Percentiles rank a stretch among this genome's conserved stretches.
These are phyloP conservation scores for Psilanteris sp. DNA, from an alignment of 1,140 invertebrate genomes.

Conservation along the genomic window DNA sequence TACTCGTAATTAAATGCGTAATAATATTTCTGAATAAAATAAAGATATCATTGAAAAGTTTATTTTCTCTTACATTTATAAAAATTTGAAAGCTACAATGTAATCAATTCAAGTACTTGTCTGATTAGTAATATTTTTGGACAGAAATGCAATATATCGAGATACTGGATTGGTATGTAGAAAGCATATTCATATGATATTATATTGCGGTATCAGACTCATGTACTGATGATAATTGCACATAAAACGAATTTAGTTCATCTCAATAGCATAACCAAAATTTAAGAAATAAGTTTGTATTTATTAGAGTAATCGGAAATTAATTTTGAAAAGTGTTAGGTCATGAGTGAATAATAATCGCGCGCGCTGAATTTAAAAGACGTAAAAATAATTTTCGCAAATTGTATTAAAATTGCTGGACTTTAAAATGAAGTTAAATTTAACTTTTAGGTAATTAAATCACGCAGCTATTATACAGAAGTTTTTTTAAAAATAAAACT, in stretches of 20 bases:
- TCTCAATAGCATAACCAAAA: too few species aligned
- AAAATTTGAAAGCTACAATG: constrained; percentile 1
- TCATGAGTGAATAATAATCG: too few species aligned
- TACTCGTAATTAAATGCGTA: too few species aligned
- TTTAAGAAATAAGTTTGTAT: too few species aligned
- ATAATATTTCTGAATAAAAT: background rate
- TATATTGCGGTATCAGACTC: too few species aligned
- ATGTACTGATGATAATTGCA: too few species aligned
- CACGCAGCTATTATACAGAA: constrained; percentile 10
- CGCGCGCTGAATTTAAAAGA: background rate
- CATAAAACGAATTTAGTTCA: too few species aligned
- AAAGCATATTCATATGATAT: too few species aligned
- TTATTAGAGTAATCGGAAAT: too few species aligned
- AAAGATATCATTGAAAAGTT: too few species aligned
- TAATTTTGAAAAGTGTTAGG: too few species aligned
- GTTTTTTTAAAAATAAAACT: constrained; percentile 31
- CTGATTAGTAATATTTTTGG: constrained; percentile 1
- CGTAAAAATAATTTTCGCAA: constrained; percentile 5
- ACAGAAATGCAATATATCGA: constrained; percentile 7
- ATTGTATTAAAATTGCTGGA: background rate
- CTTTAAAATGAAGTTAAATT: constrained; percentile 4
- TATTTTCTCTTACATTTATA: constrained; percentile 7
- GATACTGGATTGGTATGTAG: too few species aligned
- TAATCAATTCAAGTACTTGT: constrained; percentile 9
- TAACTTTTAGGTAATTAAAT: constrained; percentile 16